These are phyloP conservation scores for Trididemnum clinides DNA, from an alignment of 23 tunicate species.

Conservation along the genomic window DNA sequence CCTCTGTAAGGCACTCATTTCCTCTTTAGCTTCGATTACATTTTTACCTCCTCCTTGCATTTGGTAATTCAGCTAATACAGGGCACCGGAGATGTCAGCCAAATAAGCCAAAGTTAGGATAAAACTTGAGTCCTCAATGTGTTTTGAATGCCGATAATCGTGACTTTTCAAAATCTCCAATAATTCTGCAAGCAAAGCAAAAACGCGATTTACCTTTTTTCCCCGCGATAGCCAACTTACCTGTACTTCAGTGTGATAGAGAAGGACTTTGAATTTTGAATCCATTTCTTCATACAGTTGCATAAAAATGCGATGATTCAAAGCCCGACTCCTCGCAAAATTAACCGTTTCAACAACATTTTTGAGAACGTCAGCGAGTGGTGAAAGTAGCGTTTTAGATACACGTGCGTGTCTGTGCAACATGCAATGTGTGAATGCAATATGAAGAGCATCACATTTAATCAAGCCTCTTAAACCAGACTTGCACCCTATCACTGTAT, in stretches of 20 bases:
- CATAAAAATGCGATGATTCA: too few relatives aligned
- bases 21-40: slow-evolving; percentile 20
- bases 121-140: slow-evolving; percentile 16
- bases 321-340: slow-evolving; percentile 19
- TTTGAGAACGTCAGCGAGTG: slow-evolving; percentile 26
- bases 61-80: neutral
- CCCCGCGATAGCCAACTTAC: too few relatives aligned
- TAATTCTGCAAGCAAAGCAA: neutral
- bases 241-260: too few relatives aligned
- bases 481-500: too few relatives aligned
- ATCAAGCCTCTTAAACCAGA: too few relatives aligned
- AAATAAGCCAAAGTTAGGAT: too few relatives aligned
- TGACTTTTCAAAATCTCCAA: neutral
- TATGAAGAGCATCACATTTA: too few relatives aligned
- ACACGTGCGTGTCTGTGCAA: neutral
- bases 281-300: too few relatives aligned
- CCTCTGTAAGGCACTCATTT: too few relatives aligned
- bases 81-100: slow-evolving; percentile 9
- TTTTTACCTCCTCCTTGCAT: slow-evolving; percentile 21
- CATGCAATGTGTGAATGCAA: too few relatives aligned
- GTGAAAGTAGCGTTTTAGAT: neutral
- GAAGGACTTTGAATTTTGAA: too few relatives aligned
- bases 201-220: neutral
- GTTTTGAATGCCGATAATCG: slow-evolving; percentile 12
- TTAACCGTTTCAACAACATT: slow-evolving; percentile 21